Conservation (phyloP, 2,113 vertebrate species). For the human (Homo sapiens) region GRCh38 chr13:52631501-52632000, state of each 20-base stretch:
- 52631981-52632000: conserved; percentile 36
- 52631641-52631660: conserved; percentile 23
- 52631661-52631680: conserved; percentile 23
- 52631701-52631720: not conserved
- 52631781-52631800: conserved; percentile 32
- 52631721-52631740: conserved; percentile 48
- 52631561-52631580: not conserved
- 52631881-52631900: conserved; percentile 66
- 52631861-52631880: conserved; percentile 69
- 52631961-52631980: conserved; percentile 67
- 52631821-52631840: conserved; percentile 37
- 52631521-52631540: not conserved
- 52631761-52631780: not conserved
- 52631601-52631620: not conserved
- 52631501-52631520: not conserved
- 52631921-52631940: conserved; percentile 53
- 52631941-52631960: conserved; percentile 62
- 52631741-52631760: not conserved
- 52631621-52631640: not conserved
- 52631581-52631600: not conserved
- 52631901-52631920: conserved; percentile 73
- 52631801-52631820: not conserved
- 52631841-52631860: conserved; percentile 50
- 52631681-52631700: conserved; percentile 21
- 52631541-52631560: not conserved